Percentiles rank a stretch among this genome's conserved stretches.
Conservation (phyloP, 1,140 invertebrate genomes). For the Acromyrmex heyeri region DNA sequence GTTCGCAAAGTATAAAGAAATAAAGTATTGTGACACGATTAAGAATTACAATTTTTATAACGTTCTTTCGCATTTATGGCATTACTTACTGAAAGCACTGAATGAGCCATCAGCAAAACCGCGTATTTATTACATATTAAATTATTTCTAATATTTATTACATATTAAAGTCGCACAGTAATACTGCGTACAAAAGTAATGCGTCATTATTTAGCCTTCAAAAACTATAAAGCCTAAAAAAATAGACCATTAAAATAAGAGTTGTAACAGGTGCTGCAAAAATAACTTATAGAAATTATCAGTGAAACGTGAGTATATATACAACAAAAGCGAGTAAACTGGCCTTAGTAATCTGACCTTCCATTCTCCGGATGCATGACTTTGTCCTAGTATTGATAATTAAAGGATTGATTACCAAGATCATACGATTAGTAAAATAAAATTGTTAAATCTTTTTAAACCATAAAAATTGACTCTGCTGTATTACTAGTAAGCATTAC, state of each 20-base stretch:
- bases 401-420: background rate
- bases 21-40: background rate
- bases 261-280: background rate
- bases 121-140: background rate
- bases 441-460: background rate
- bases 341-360: constrained; percentile 35
- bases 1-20: background rate
- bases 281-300: constrained; percentile 26
- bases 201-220: background rate
- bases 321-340: background rate
- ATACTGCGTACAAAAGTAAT: background rate
- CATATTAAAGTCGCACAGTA: background rate
- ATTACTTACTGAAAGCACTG: background rate
- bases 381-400: background rate
- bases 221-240: background rate
- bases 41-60: constrained; percentile 14
- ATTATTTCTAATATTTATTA: background rate
- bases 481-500: background rate
- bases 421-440: background rate
- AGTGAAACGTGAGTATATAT: constrained; percentile 3
- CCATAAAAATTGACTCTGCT: background rate
- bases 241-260: background rate
- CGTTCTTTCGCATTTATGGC: background rate
- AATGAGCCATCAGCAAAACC: background rate
- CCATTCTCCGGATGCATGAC: constrained; percentile 3